These are phyloP conservation scores for Catharus minimus DNA, from an alignment of 2,113 vertebrate species.

Conservation along the genomic window DNA sequence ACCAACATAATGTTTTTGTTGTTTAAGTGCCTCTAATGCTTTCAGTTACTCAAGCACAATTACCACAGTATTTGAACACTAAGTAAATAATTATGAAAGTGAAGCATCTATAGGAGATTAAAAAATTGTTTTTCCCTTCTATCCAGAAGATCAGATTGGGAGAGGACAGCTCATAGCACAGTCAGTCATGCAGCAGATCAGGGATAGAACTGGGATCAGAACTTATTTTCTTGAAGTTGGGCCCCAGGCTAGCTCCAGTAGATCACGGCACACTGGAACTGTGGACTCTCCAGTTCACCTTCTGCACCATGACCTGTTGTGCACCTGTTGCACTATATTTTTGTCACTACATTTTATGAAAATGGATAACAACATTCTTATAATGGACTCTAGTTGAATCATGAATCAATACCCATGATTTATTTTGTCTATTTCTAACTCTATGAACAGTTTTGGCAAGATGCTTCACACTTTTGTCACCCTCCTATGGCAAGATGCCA, in stretches of 20 bases:
- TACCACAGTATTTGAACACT: not conserved
- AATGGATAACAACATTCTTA: not conserved
- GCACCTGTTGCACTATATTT: not conserved
- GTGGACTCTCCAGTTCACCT: not conserved
- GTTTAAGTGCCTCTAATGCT: not conserved
- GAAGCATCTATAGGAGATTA: not conserved
- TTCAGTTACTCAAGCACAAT: slow-evolving; percentile 4
- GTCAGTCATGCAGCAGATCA: not conserved
- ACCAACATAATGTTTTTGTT: not conserved
- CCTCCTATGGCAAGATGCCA: not conserved
- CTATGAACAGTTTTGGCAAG: not conserved
- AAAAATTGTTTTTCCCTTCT: not conserved
- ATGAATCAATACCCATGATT: not conserved
- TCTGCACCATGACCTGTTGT: not conserved
- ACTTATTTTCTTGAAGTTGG: not conserved
- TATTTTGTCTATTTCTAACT: not conserved
- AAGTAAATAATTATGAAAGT: slow-evolving; percentile 5
- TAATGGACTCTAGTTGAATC: not conserved
- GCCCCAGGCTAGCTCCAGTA: not conserved
- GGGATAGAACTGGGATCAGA: not conserved
- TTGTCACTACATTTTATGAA: not conserved
- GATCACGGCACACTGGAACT: fast-evolving
- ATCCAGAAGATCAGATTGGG: not conserved
- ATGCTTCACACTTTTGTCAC: not conserved
- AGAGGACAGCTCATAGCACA: not conserved